Conservation (phyloP, 1,140 invertebrate species). For the Sarcophaga bullata region DNA sequence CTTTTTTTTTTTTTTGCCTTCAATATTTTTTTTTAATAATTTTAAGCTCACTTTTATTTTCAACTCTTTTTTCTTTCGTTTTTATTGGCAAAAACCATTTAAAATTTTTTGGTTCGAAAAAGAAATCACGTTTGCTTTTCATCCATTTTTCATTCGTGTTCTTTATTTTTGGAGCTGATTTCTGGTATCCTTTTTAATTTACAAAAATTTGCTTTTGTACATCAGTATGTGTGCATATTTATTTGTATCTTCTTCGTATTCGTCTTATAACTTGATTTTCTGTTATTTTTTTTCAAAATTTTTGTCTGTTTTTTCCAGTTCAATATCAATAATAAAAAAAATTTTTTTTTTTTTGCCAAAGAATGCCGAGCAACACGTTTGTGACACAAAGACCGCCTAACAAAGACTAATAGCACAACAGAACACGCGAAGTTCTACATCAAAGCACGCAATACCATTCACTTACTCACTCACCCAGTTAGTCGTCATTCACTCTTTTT, state of each 20-base stretch:
- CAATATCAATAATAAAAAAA: neutral
- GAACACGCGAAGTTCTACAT: conserved; percentile 42
- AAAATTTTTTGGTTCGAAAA: neutral
- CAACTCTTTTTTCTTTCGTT: too few relatives aligned
- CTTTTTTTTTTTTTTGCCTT: too few relatives aligned
- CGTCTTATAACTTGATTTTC: too few relatives aligned
- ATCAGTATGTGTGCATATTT: neutral
- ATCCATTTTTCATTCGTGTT: neutral
- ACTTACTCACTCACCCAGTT: neutral
- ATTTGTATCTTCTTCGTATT: neutral
- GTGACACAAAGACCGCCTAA: conserved; percentile 64
- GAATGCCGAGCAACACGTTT: conserved; percentile 59
- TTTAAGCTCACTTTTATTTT: too few relatives aligned
- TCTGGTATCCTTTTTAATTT: neutral
- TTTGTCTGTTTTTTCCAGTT: neutral
- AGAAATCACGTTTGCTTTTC: neutral
- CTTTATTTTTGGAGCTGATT: neutral
- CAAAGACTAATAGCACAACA: conserved; percentile 59
- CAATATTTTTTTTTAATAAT: too few relatives aligned
- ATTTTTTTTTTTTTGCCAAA: neutral
- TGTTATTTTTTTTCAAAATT: conserved; percentile 22
- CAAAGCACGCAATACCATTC: conserved; percentile 34
- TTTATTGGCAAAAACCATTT: neutral
- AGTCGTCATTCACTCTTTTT: too few relatives aligned
- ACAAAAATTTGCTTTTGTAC: neutral